These are phyloP conservation scores for Ptychobarbus kaznakovi DNA, from an alignment of 2,797 vertebrate species.

Conservation along the genomic window DNA sequence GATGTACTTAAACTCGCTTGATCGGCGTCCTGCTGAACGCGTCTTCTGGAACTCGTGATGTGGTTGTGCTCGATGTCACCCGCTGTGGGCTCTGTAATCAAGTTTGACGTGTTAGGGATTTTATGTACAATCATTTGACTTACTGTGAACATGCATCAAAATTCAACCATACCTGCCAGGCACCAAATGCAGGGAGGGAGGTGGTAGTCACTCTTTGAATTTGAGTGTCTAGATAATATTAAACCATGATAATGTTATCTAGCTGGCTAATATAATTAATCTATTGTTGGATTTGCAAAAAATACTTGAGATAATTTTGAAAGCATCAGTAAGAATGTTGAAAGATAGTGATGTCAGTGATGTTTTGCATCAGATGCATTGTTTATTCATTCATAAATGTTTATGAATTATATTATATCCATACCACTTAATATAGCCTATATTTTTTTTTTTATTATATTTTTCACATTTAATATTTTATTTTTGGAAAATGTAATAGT, in stretches of 20 bases:
- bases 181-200: background rate
- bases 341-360: background rate
- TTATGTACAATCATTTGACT: slow-evolving; percentile 13
- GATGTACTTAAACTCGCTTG: slow-evolving; percentile 1
- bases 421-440: no score
- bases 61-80: background rate
- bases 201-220: background rate
- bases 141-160: slow-evolving; percentile 9
- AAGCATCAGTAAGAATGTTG: background rate
- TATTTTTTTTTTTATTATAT: no score
- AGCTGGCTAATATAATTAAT: background rate
- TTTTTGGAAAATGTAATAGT: background rate
- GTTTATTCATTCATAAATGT: background rate
- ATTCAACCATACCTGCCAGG: background rate
- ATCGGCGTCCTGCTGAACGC: background rate
- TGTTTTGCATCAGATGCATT: background rate
- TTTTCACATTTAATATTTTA: background rate
- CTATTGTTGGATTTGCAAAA: background rate
- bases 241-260: background rate
- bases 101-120: background rate
- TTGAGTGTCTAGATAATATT: background rate
- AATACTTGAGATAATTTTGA: background rate
- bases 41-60: background rate
- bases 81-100: background rate
- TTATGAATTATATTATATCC: background rate